These are phyloP conservation scores for Lampris incognitus DNA, from an alignment of 2,113 vertebrate genomes.

Conservation along the genomic window DNA sequence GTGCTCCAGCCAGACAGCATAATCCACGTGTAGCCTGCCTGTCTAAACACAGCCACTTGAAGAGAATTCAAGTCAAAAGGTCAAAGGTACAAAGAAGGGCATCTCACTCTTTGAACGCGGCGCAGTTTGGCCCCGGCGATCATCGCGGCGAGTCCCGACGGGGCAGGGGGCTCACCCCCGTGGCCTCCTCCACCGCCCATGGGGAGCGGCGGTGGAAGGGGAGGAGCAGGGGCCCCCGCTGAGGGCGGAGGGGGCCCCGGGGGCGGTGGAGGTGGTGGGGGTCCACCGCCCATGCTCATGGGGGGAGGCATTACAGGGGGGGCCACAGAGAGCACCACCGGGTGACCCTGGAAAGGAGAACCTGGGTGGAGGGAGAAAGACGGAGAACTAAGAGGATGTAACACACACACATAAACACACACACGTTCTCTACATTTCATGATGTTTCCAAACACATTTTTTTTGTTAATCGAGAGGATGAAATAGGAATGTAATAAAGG, in stretches of 20 bases:
- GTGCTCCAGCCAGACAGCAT: not conserved
- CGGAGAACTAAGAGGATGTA: not conserved
- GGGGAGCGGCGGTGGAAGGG: slow-evolving; percentile 87
- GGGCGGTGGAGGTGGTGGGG: slow-evolving; percentile 90
- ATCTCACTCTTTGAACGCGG: slow-evolving; percentile 92
- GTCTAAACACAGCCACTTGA: too few relatives aligned
- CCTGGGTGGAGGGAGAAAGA: slow-evolving; percentile 77
- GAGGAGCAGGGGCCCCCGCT: slow-evolving; percentile 86
- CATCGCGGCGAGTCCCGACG: slow-evolving; percentile 92
- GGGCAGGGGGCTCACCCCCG: slow-evolving; percentile 83
- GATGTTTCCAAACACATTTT: too few relatives aligned
- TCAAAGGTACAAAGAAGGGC: not conserved
- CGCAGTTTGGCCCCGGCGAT: slow-evolving; percentile 98
- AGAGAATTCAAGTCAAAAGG: not conserved
- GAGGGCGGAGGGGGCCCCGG: slow-evolving; percentile 88
- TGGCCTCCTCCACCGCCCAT: slow-evolving; percentile 73
- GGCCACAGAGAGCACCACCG: slow-evolving; percentile 82
- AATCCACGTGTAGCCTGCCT: not conserved
- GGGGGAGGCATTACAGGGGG: slow-evolving; percentile 81
- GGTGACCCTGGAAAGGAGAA: slow-evolving; percentile 90
- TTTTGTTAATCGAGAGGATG: too few relatives aligned
- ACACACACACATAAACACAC: too few relatives aligned
- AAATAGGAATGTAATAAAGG: too few relatives aligned
- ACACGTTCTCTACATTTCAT: too few relatives aligned
- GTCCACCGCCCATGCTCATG: slow-evolving; percentile 81